Conservation (phyloP, 2,888 invertebrate genomes). For the Boloria euphrosyne region DNA sequence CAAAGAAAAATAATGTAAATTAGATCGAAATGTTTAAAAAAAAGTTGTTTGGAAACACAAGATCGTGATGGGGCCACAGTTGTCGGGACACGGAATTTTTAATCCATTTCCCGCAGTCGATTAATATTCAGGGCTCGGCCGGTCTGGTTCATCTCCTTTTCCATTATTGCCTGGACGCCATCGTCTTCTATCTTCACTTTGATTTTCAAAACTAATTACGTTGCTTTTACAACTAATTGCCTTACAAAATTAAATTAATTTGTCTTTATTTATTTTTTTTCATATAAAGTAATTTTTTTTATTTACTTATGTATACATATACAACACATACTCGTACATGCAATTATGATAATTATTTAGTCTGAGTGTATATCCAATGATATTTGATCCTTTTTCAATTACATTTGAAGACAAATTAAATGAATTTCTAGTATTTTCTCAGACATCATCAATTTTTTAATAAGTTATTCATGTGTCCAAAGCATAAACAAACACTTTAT, state of each 20-base stretch:
- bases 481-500: no score
- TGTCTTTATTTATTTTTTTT: no score
- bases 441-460: no score
- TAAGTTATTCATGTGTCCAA: no score
- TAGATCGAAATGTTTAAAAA: conserved; percentile 71
- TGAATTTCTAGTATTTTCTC: no score
- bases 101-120: conserved; percentile 82
- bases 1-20: conserved; percentile 77
- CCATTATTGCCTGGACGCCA: conserved; percentile 76
- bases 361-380: no score
- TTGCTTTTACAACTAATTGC: conserved; percentile 23
- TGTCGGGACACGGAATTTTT: conserved; percentile 78
- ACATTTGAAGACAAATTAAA: no score
- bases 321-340: no score
- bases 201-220: conserved; percentile 74
- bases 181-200: conserved; percentile 61
- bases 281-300: no score
- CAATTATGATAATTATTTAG: no score
- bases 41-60: conserved; percentile 79
- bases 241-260: neutral
- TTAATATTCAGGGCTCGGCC: conserved; percentile 81
- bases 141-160: conserved; percentile 82
- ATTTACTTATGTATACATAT: no score
- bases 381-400: no score
- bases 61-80: conserved; percentile 67